Evolutionary conservation across 2,113 vertebrate genomes (phyloP), one percentile per base, ranked within the genome.

Genomic region (Geococcyx californianus): DNA sequence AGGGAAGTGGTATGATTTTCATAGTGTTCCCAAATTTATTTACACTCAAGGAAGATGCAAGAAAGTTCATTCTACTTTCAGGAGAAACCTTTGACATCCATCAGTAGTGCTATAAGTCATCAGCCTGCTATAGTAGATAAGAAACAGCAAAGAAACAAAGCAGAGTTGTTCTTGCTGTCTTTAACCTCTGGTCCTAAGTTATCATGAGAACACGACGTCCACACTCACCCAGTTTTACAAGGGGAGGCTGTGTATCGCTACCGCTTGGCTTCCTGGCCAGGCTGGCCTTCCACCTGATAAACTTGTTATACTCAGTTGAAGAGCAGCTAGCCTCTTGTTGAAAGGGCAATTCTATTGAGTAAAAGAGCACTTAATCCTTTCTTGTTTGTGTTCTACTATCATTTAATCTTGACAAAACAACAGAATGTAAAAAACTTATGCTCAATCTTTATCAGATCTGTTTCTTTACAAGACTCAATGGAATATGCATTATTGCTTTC

Each of bases 331-430:
- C 49, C 92, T 44, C 77, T 45, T 82, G 44, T 84, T 91, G 69
- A 91, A 94, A 91, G 77, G 74, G 69, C 74, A 84, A 18, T 82
- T 85, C 58, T 73, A 6, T 68, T 92, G 62, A 87, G 40, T 68
- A 75, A 78, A 92, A 89, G 49, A 91, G 52, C 66, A 58, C 59
- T 94, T 93, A 95, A 90, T 97, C 84, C 69, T 84, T 90, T 79
- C 68, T 89, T 24, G 2, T 93, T 93, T 88, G 34, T 72, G 58
- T 84, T 90, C 45, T 78, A 29, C 73, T 90, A 75, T 77, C 70
- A 38, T 87, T 92, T 95, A 93, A 84, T 96, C 76, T 87, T 95
- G 69, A 47, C 49, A 92, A 92, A 96, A 81, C 64, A 89, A 67
- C 56, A 87, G 36, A 87, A 79, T 84, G 60, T 86, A 78, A 66